These are phyloP conservation scores for Mantis religiosa DNA, from an alignment of 2,888 invertebrate genomes.

Conservation along the genomic window DNA sequence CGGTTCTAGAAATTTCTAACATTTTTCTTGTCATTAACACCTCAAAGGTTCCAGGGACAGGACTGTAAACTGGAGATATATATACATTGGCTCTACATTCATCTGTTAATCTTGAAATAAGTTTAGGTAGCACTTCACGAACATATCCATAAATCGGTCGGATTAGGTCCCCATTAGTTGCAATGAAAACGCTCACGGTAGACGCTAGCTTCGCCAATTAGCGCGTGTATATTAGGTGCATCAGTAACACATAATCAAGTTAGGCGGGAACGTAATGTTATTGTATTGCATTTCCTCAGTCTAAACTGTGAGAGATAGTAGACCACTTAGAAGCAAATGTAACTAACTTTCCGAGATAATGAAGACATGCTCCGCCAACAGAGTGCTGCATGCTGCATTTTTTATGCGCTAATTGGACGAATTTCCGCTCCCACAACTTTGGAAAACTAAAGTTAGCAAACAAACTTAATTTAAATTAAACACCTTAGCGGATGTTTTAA, in stretches of 20 bases:
- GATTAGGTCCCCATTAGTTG: neutral
- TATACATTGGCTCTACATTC: no score
- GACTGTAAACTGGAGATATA: no score
- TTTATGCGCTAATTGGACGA: neutral
- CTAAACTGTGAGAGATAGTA: neutral
- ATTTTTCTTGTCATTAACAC: no score
- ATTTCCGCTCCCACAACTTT: neutral
- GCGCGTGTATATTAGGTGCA: neutral
- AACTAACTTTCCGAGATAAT: neutral
- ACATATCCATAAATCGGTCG: neutral
- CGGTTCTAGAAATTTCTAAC: no score
- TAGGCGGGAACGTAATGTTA: neutral
- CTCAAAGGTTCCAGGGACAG: no score
- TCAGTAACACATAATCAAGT: neutral
- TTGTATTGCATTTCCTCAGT: neutral
- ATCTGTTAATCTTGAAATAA: no score
- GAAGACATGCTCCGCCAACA: neutral
- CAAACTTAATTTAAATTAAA: neutral
- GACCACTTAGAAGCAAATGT: neutral
- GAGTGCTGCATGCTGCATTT: neutral
- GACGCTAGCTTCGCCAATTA: neutral
- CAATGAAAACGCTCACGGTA: neutral
- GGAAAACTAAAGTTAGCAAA: neutral
- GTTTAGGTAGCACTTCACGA: no score
- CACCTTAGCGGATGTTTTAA: neutral